These are phyloP conservation scores for Scarus forsteni DNA, from an alignment of 2,797 vertebrate genomes.

Conservation along the genomic window DNA sequence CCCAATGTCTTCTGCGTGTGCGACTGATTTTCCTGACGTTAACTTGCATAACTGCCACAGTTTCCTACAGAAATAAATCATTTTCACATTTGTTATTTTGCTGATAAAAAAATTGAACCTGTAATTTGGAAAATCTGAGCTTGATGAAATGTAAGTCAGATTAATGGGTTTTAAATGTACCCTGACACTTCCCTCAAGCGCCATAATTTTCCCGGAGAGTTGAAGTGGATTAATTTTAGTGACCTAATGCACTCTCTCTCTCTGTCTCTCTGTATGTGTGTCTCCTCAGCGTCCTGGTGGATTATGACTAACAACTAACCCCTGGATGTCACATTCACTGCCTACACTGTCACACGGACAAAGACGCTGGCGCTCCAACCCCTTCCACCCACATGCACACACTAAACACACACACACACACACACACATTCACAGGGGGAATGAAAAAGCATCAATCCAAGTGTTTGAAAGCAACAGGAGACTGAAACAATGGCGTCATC, in stretches of 20 bases:
- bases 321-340: constrained; percentile 57
- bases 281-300: constrained; percentile 93
- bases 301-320: constrained; percentile 89
- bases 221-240: neutral
- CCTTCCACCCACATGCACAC: constrained; percentile 30
- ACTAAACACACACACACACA: constrained; percentile 6
- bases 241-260: constrained; percentile 24
- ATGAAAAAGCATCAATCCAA: constrained; percentile 54
- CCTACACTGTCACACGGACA: constrained; percentile 71
- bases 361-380: constrained; percentile 45
- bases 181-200: neutral
- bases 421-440: constrained; percentile 9
- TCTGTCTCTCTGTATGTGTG: constrained; percentile 37
- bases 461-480: constrained; percentile 63
- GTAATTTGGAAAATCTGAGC: neutral
- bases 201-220: neutral
- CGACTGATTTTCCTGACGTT: neutral
- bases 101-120: neutral
- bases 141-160: constrained; percentile 1
- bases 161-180: constrained; percentile 8
- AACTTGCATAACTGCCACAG: neutral
- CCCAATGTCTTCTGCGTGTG: neutral
- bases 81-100: neutral
- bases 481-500: constrained; percentile 39
- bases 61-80: neutral